Evolutionary conservation across 2,888 invertebrate genomes (phyloP).

Genomic region (Leptopilina syphax): DNA sequence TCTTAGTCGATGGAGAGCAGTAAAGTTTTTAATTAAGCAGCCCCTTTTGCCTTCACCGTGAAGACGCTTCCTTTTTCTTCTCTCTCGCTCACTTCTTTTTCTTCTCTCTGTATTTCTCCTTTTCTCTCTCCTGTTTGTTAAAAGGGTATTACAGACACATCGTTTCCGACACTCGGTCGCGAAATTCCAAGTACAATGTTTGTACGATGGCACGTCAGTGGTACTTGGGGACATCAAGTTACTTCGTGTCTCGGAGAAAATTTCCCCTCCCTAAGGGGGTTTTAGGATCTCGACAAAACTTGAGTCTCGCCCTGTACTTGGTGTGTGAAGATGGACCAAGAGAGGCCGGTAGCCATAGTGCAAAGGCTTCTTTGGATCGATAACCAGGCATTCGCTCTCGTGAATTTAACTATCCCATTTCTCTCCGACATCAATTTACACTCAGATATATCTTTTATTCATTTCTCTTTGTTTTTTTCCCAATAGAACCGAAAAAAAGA

Average conservation of each 20-base stretch:
- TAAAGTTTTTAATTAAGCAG: constrained; percentile 63
- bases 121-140: not conserved
- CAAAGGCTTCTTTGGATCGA: constrained; percentile 33
- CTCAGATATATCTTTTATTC: constrained; percentile 33
- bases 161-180: constrained; percentile 31
- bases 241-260: constrained; percentile 26
- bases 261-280: constrained; percentile 7
- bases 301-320: constrained; percentile 10
- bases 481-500: not conserved
- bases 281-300: not conserved
- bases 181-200: constrained; percentile 33
- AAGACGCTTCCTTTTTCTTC: constrained; percentile 13
- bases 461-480: constrained; percentile 2
- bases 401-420: constrained; percentile 35
- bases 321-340: constrained; percentile 37
- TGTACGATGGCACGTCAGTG: constrained; percentile 21
- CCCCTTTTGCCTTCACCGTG: constrained; percentile 18
- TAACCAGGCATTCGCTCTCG: constrained; percentile 35
- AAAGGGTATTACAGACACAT: constrained; percentile 33
- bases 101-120: not conserved
- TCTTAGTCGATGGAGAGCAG: constrained; percentile 34
- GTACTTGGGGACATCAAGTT: constrained; percentile 27
- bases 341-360: constrained; percentile 38
- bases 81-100: too few species aligned
- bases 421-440: constrained; percentile 33